These are phyloP conservation scores for Nerophis lumbriciformis DNA, from an alignment of 2,113 vertebrate species.

Conservation along the genomic window DNA sequence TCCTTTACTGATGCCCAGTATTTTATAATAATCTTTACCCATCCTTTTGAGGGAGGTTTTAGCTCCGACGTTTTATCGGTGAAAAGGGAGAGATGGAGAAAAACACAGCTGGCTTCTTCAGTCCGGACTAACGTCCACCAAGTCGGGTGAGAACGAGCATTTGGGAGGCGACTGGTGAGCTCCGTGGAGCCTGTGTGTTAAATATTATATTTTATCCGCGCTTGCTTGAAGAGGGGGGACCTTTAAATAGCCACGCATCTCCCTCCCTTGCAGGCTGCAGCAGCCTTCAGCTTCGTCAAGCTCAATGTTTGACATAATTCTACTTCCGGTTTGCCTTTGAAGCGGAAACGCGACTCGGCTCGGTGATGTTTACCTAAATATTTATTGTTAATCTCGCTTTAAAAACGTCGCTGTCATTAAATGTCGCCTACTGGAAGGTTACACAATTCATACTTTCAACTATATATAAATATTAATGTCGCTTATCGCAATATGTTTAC, in stretches of 20 bases:
- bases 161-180: conserved; percentile 51
- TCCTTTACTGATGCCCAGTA: conserved; percentile 90
- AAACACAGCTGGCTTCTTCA: conserved; percentile 12
- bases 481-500: too few relatives aligned
- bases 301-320: not conserved
- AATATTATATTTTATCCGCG: conserved; percentile 27
- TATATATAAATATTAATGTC: too few relatives aligned
- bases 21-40: conserved; percentile 98
- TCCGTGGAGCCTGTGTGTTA: conserved; percentile 37
- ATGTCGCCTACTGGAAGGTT: too few relatives aligned
- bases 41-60: conserved; percentile 74
- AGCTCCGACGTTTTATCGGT: not conserved
- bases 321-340: conserved; percentile 23
- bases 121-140: conserved; percentile 10
- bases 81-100: not conserved
- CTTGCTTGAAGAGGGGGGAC: conserved; percentile 26
- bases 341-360: not conserved
- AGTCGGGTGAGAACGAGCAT: conserved; percentile 36
- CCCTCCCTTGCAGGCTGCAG: conserved; percentile 43
- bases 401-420: too few relatives aligned
- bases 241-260: conserved; percentile 70
- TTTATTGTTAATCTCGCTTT: too few relatives aligned
- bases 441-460: too few relatives aligned
- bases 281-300: conserved; percentile 31
- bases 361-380: not conserved